Conservation (phyloP, 2,797 vertebrate genomes). For the Melanotaenia trifasciata region DNA sequence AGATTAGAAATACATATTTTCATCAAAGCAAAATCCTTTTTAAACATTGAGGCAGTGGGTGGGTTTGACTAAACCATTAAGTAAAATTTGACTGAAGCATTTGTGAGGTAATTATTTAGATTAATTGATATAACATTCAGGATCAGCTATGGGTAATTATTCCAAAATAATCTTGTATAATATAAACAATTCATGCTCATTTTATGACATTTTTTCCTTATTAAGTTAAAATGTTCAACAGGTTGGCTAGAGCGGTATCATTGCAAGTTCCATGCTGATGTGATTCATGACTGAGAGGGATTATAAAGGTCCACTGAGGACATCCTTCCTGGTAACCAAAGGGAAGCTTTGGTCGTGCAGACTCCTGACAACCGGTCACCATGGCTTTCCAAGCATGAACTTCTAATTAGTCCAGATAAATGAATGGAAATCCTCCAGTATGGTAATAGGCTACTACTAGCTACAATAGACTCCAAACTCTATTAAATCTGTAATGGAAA, state of each 20-base stretch:
- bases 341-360: slow-evolving; percentile 49
- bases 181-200: slow-evolving; percentile 49
- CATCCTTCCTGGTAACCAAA: slow-evolving; percentile 39
- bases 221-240: slow-evolving; percentile 56
- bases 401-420: slow-evolving; percentile 77
- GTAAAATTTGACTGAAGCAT: slow-evolving; percentile 40
- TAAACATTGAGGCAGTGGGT: slow-evolving; percentile 8
- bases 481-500: slow-evolving; percentile 79
- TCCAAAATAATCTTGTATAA: slow-evolving; percentile 45
- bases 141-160: slow-evolving; percentile 50
- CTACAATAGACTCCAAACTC: slow-evolving; percentile 72
- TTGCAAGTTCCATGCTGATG: slow-evolving; percentile 54
- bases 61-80: slow-evolving; percentile 26
- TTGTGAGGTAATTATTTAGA: slow-evolving; percentile 46
- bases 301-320: slow-evolving; percentile 59
- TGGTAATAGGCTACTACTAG: slow-evolving; percentile 47
- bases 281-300: slow-evolving; percentile 76
- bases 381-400: slow-evolving; percentile 70
- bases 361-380: slow-evolving; percentile 68
- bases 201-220: slow-evolving; percentile 55
- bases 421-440: slow-evolving; percentile 60
- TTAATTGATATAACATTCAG: slow-evolving; percentile 35
- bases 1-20: not conserved
- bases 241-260: slow-evolving; percentile 51
- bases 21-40: not conserved